Percentiles rank a stretch among this genome's conserved stretches.
phyloP scores from a whole-genome alignment of 2,113 vertebrate genomes.

The Dasyornis broadbenti region DNA sequence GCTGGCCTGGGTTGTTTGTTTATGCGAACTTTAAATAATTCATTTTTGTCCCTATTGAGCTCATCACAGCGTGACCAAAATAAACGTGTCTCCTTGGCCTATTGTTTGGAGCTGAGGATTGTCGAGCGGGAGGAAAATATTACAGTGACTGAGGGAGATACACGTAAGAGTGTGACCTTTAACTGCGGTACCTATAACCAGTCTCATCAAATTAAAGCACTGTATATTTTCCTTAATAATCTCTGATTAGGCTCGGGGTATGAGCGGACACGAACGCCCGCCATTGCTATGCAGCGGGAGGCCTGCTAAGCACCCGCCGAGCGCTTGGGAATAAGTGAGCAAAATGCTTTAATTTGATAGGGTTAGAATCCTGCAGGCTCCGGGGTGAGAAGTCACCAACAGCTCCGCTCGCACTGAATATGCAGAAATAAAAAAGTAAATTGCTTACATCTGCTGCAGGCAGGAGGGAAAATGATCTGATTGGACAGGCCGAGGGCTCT shows the following conservation, averaged over 20 bases:
- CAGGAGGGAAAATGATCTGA: conserved; percentile 89
- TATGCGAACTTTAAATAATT: conserved; percentile 79
- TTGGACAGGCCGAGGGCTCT: conserved; percentile 90
- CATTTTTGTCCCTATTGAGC: conserved; percentile 75
- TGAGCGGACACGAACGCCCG: conserved; percentile 91
- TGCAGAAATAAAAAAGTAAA: conserved; percentile 99
- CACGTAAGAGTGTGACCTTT: conserved; percentile 96
- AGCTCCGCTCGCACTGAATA: conserved; percentile 97
- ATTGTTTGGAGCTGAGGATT: conserved; percentile 86
- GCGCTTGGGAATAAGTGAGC: conserved; percentile 99
- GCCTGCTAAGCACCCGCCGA: conserved; percentile 92
- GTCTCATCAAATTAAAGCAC: conserved; percentile 99
- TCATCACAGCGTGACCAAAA: conserved; percentile 74
- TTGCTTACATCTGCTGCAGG: conserved; percentile 99
- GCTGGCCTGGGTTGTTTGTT: conserved; percentile 72
- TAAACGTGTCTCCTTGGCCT: conserved; percentile 89
- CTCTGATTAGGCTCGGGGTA: conserved; percentile 95
- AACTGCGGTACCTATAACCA: conserved; percentile 97
- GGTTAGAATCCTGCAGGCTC: conserved; percentile 99
- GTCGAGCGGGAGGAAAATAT: conserved; percentile 73
- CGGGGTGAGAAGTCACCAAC: conserved; percentile 89
- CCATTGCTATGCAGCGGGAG: conserved; percentile 98
- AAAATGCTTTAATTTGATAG: conserved; percentile 99
- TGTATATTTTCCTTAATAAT: conserved; percentile 99
- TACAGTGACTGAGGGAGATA: conserved; percentile 82